Evolutionary conservation across 2,888 invertebrate genomes (phyloP), one percentile per base, ranked within the genome.

Genomic region (Leistus spinibarbis): DNA sequence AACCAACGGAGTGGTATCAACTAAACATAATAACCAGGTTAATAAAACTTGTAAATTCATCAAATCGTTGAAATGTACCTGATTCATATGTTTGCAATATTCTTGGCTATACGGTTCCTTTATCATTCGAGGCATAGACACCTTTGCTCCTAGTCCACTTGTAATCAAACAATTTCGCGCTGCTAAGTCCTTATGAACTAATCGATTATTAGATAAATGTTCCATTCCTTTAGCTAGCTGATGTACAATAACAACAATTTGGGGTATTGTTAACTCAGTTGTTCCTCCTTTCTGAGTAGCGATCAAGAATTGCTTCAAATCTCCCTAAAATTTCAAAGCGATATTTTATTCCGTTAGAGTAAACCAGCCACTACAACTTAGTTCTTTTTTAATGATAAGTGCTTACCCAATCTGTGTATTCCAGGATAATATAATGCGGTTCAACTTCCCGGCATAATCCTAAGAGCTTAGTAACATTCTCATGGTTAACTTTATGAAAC

Each of bases 381-480:
- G 10, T 56, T 56, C 3, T 9, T 3, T 13, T 5, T 57, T 57
- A 4, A 1, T 57, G 16, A 57, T 4, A 22, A 20, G 22, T 19
- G 24, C 88, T 86, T 84, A 95, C 95, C 97, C 97, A 97, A 83
- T 98, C 97, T 2, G 96, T 96, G 82, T 96, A 94, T 82, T 98
- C 96, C 13, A 96, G 85, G 20, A 98, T 90, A 90, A 97, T 91
- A 81, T 92, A 95, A 82, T 96, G 95, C 0, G 97, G 97, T 79
- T 96, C 95, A 2, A 89, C 89, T 69, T 95, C 95, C 63, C 92
- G 90, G 82, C 96, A 96, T 7, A 97, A 86, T 0, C 96, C 97
- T 69, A 94, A 87, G 62, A 97, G 85, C 54, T 91, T 91, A 0
- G 91, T 92, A 0, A 98, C 89, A 81, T 95, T 92, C 78, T 93